Evolutionary conservation across 2,113 vertebrate species (phyloP).

Genomic region (Oncorhynchus kisutch): DNA sequence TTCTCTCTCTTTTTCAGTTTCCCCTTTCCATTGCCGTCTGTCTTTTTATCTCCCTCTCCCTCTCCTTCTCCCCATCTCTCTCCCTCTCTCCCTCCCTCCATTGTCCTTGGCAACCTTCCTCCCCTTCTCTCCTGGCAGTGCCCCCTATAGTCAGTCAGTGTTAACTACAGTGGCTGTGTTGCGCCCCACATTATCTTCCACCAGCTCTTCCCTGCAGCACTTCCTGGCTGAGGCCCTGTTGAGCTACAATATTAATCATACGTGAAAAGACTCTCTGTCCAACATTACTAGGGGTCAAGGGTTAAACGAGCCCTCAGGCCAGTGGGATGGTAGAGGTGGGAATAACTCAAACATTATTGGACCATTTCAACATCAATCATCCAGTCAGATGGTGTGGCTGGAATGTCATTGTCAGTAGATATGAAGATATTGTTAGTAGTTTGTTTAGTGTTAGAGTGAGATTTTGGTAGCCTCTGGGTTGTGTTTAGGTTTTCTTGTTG

Average conservation of each 20-base stretch:
- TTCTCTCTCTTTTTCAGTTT: background rate
- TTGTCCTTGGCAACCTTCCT: background rate
- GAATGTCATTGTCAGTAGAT: background rate
- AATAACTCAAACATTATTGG: background rate
- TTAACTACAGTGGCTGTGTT: background rate
- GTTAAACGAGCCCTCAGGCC: slow-evolving; percentile 6
- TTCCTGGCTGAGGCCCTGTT: slow-evolving; percentile 26
- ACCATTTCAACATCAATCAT: slow-evolving; percentile 30
- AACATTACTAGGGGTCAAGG: slow-evolving; percentile 20
- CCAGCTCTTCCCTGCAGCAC: background rate
- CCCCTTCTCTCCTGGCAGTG: background rate
- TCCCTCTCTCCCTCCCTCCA: slow-evolving; percentile 12
- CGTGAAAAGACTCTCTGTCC: slow-evolving; percentile 5
- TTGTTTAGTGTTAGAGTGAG: no score
- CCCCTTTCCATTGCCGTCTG: slow-evolving; percentile 10
- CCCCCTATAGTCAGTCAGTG: background rate
- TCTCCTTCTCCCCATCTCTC: slow-evolving; percentile 4
- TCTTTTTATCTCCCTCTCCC: slow-evolving; percentile 12
- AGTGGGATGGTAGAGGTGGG: background rate
- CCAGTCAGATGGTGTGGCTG: background rate
- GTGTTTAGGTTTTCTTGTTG: slow-evolving; percentile 19
- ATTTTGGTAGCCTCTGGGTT: background rate
- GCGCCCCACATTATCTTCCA: slow-evolving; percentile 20
- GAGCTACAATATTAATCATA: slow-evolving; percentile 49
- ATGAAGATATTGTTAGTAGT: no score